These are phyloP conservation scores for Mellivora capensis DNA, from an alignment of 2,113 vertebrate species.

Conservation along the genomic window DNA sequence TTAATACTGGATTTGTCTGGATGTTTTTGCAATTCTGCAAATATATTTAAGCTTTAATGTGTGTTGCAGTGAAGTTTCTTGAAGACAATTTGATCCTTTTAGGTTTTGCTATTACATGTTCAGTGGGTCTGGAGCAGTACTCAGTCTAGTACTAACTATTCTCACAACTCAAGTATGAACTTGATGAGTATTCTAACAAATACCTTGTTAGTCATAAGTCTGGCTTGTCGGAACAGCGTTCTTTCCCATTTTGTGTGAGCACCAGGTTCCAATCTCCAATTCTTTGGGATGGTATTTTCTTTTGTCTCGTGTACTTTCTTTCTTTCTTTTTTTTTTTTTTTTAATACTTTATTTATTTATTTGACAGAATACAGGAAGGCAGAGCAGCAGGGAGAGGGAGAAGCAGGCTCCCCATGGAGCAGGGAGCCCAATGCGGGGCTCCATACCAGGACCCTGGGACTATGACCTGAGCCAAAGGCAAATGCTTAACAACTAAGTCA, in stretches of 20 bases:
- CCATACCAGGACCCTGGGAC: too few relatives aligned
- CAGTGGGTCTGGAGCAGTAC: not conserved
- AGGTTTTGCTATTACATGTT: not conserved
- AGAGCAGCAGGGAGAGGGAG: too few relatives aligned
- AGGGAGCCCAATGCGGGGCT: too few relatives aligned
- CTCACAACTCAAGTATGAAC: not conserved
- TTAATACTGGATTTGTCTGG: not conserved
- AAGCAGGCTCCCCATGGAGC: too few relatives aligned
- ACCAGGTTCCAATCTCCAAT: not conserved
- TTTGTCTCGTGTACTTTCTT: not conserved
- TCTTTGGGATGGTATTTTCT: not conserved
- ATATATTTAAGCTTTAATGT: not conserved
- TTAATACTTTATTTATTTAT: too few relatives aligned
- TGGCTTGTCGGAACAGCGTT: not conserved
- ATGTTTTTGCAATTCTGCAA: not conserved
- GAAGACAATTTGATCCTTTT: not conserved
- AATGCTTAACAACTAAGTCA: too few relatives aligned
- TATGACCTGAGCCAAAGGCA: too few relatives aligned
- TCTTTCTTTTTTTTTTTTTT: too few relatives aligned
- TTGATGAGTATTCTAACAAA: not conserved
- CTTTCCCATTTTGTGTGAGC: not conserved
- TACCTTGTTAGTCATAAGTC: not conserved
- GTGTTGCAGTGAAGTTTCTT: not conserved
- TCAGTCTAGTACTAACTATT: not conserved
- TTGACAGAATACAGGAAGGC: too few relatives aligned